These are phyloP conservation scores for Morus bassanus DNA, from an alignment of 2,797 vertebrate genomes.

Conservation along the genomic window DNA sequence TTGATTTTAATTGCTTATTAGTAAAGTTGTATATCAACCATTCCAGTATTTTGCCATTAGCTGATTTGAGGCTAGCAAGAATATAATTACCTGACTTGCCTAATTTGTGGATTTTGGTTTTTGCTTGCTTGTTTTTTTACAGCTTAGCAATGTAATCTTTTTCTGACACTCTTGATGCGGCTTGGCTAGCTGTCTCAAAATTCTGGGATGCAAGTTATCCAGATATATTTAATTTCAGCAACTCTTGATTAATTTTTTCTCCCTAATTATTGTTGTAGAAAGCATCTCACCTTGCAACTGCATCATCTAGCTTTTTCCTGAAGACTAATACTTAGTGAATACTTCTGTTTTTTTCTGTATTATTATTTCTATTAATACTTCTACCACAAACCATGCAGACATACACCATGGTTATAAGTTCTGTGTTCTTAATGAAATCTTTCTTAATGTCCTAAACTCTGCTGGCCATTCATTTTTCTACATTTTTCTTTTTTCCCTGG, in stretches of 20 bases:
- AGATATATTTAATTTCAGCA: neutral
- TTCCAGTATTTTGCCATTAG: neutral
- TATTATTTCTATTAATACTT: neutral
- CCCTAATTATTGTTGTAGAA: neutral
- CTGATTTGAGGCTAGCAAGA: neutral
- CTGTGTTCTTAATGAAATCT: neutral
- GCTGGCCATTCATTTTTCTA: neutral
- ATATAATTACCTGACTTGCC: neutral
- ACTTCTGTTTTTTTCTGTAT: neutral
- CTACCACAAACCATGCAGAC: neutral
- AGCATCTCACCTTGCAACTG: neutral
- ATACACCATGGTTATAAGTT: neutral
- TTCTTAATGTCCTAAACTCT: neutral
- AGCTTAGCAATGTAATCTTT: neutral
- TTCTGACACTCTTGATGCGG: neutral
- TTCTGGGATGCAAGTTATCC: neutral
- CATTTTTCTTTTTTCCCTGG: neutral
- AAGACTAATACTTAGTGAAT: neutral
- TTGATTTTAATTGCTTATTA: neutral
- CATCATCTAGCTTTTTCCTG: neutral
- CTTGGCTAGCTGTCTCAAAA: neutral
- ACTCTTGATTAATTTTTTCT: neutral
- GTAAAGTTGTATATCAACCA: neutral
- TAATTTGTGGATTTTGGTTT: neutral
- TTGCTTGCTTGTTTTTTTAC: neutral